Conservation (phyloP, 37 sponge, comb jelly and placozoan genomes). For the Agelas oroides region DNA sequence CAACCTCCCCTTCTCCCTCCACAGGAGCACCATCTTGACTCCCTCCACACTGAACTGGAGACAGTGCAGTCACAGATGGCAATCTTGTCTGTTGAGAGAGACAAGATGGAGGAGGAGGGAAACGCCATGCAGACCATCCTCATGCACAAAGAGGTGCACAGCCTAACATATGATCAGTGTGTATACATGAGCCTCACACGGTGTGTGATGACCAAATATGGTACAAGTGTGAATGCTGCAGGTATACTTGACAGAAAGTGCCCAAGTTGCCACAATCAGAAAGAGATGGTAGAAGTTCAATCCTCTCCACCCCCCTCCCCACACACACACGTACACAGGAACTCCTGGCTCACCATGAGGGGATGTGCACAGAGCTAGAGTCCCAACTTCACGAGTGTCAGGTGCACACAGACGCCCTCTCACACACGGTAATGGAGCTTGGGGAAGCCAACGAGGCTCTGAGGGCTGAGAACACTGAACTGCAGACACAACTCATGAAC, state of each 20-base stretch:
- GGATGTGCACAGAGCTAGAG: not conserved
- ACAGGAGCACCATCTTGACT: not conserved
- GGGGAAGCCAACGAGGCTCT: not conserved
- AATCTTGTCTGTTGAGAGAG: not conserved
- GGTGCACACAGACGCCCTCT: not conserved
- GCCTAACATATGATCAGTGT: not conserved
- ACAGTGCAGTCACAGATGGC: not conserved
- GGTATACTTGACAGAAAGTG: too few species aligned
- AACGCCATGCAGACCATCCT: constrained; percentile 2
- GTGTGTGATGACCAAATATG: too few species aligned
- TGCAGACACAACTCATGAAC: constrained; percentile 6
- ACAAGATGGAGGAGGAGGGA: not conserved
- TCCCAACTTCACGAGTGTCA: not conserved
- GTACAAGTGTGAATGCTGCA: too few species aligned
- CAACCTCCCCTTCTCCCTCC: not conserved
- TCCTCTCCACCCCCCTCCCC: too few species aligned
- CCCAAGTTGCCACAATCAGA: too few species aligned
- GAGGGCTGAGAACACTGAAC: constrained; percentile 14
- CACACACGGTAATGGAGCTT: constrained; percentile 4
- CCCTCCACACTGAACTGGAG: not conserved
- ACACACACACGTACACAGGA: too few species aligned
- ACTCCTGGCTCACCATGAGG: not conserved
- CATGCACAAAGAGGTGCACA: constrained; percentile 14
- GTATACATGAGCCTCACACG: not conserved
- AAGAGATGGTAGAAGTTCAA: too few species aligned